Evolutionary conservation across 2,797 vertebrate genomes (phyloP).

Genomic region (Gallinago nigripennis): DNA sequence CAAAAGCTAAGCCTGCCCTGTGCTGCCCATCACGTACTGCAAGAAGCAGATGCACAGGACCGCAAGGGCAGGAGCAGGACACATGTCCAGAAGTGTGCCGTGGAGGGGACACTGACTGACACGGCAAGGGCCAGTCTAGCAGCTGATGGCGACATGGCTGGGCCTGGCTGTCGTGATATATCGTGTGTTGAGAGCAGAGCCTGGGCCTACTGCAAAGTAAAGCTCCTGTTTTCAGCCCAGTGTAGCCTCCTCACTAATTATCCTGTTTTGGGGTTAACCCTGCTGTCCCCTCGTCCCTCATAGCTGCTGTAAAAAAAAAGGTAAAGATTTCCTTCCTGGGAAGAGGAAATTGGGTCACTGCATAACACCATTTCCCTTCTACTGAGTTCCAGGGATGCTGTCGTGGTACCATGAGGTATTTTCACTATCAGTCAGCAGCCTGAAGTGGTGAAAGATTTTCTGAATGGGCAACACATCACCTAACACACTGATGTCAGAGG

Average conservation of each 20-base stretch:
- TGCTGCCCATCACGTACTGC: neutral
- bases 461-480: neutral
- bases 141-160: rapidly evolving
- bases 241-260: rapidly evolving
- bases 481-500: neutral
- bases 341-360: neutral
- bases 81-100: neutral
- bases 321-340: neutral
- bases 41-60: neutral
- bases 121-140: neutral
- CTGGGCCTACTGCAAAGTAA: neutral
- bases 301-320: neutral
- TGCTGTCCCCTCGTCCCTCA: neutral
- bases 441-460: neutral
- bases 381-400: rapidly evolving
- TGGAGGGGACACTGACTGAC: neutral
- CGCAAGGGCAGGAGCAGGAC: neutral
- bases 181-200: rapidly evolving
- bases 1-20: neutral
- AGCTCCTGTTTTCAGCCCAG: neutral
- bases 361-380: neutral
- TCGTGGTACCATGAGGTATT: neutral
- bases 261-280: neutral
- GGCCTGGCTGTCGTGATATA: rapidly evolving
- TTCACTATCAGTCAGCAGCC: neutral